Base-by-base conservation (phyloP, 1,140 invertebrate species). In the Tetraneura akinire region DNA sequence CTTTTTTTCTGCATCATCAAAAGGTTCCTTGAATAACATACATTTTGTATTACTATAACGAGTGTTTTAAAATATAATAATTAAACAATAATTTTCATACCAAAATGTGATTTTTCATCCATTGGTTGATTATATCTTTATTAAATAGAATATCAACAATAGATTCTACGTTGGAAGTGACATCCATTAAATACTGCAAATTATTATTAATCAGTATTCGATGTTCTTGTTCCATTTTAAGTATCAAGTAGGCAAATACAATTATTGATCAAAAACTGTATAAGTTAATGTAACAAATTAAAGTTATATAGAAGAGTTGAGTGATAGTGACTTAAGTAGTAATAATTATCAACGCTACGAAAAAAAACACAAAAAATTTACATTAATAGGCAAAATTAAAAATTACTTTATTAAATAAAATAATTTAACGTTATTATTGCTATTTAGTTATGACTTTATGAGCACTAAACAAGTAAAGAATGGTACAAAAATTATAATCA, bases 211-310 rank as follows among this genome's bases (percentile, higher is more conserved):
- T 81, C 9, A 78, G 23, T 26, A 55, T 55, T 23, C 71, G 45
- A 55, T 81, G 80, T 42, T 78, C 16, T 53, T 76, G 23, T 64
- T 81, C 80, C 80, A 81, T 81, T 57, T 1, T 26, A 23, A 76
- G 5, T 26, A 18, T 1, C 18, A 23, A 76, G 5, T 26, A 18
- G 45, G 14, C 3, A 23, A 66, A 66, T 42, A 0, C 45, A 45
- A 6, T n/a, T n/a, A n/a, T 68, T 68, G 64, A 68, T 13, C 21
- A 26, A 68, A 14, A 21, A 42, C 10, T 2, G n/a, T 66, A 45
- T 8, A 21, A 42, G 11, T 66, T 1, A 18, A 42, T 32, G 6
- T 1, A 16, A 16, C 6, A 60, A 60, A 60, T 16, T 57, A 1
- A 29, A 60, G 23, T 60, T 26, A 29, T 9, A 60, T 14, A 26